Base-by-base conservation (phyloP, 2,113 vertebrate species). In the Marmota monax region DNA sequence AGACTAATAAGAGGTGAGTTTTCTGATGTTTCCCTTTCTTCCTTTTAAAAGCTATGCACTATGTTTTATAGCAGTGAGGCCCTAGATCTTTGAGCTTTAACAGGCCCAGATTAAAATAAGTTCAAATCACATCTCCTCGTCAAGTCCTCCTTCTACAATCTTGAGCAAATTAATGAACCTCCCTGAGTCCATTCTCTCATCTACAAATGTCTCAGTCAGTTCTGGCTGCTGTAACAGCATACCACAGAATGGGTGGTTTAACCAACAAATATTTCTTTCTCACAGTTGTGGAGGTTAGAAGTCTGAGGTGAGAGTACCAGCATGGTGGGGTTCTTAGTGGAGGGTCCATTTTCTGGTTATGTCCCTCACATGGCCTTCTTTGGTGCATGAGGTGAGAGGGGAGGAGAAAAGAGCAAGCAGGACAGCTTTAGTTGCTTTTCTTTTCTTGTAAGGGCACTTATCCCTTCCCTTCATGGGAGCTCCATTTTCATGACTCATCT, bases 41-140 rank as follows among this genome's bases (percentile, higher is more conserved):
- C 37, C 48, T 88, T 92, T 88, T 14, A 92, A 92, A 91, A 83
- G 29, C 14, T 45, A 22, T 94, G 48, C 1, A 2, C 61, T 73
- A 2, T 48, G 18, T 74, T 92, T 84, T 79, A 37, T 67, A 61
- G 83, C 16, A 37, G 37, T 37, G 39, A 51, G 5, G 0, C 37
- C 65, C 51, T n/a, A 74, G 17, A 72, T 69, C 53, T 90, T 20
- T 72, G 29, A 94, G 63, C 25, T 74, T 39, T 11, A 72, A 56
- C 29, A 79, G 61, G 18, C 4, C 39, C 39, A 79, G 18, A 39
- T 74, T 34, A n/a, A 92, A 92, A 84, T 9, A 37, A 32, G 14
- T 88, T 94, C 14, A 74, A 90, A 93, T 53, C 25, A 48, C 67
- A 58, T n/a, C 74, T 67, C 80, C 74, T 67, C 80, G 25, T 65